Evolutionary conservation across 2,797 vertebrate genomes (phyloP), one percentile per base, ranked within the genome.

Genomic region (Gymnothorax reevesii): DNA sequence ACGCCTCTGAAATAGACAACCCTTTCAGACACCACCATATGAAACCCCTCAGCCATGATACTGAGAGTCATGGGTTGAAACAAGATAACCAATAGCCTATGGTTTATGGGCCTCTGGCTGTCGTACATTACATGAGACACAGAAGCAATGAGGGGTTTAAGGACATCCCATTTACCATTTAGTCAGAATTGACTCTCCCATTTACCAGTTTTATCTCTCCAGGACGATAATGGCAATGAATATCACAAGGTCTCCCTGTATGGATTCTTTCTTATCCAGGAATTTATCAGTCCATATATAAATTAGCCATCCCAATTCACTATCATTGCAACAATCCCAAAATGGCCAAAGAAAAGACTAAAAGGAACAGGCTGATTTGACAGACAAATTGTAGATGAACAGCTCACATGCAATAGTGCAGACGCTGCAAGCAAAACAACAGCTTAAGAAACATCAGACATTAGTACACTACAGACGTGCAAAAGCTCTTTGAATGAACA

Each of bases 1-100:
- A 10, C 83, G 69, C 27, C 55, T 62, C 57, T 79, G 69, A 87
- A 84, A 84, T 84, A 54, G 83, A 69, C 42, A 77, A 62, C 54
- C 83, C 75, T 87, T 84, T 87, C 64, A 71, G 73, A 84, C 49
- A 33, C 49, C 75, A 54, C 86, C 62, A 80, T 84, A 64, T 84
- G 77, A 87, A 85, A 84, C 83, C 52, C 75, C 75, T 80, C 57
- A 87, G 83, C 83, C 73, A 84, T 55, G 54, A 42, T 64, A 27
- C 73, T 57, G 60, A 25, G 73, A 87, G 57, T 86, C 33, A 82
- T 52, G 52, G 86, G 83, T 85, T 87, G 66, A 84, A 87, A 84
- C 52, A 82, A 79, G 83, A 85, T 84, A 80, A 77, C 83, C 71
- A 84, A 87, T 87, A 84, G 64, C 33, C 73, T 54, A 79, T 54